These are phyloP conservation scores for Globia sparganii DNA, from an alignment of 2,888 invertebrate species.

Conservation along the genomic window DNA sequence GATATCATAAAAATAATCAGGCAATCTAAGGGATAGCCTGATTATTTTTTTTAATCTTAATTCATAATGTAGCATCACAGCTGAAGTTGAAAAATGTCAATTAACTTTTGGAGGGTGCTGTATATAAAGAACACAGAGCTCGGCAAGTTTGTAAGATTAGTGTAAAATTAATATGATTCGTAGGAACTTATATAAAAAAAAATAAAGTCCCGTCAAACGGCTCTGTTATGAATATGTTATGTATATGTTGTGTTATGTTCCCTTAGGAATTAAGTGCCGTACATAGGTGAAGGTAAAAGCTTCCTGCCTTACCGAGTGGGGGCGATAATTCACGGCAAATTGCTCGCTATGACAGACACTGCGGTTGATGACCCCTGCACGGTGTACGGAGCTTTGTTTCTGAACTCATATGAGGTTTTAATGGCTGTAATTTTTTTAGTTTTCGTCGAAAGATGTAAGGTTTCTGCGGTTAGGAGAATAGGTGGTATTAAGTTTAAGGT, in stretches of 20 bases:
- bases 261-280: conserved; percentile 11
- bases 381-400: background rate
- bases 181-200: background rate
- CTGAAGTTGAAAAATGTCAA: too few species aligned
- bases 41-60: too few species aligned
- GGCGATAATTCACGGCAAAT: conserved; percentile 73
- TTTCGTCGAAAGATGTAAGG: background rate
- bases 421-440: conserved; percentile 6
- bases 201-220: background rate
- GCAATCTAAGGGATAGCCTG: too few species aligned
- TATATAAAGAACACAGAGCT: too few species aligned
- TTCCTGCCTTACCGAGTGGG: conserved; percentile 43
- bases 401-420: conserved; percentile 6
- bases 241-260: too few species aligned
- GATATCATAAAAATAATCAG: too few species aligned
- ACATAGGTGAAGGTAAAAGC: conserved; percentile 42
- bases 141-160: too few species aligned
- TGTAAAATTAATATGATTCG: too few species aligned
- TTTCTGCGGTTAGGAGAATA: too few species aligned
- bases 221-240: background rate
- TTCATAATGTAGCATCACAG: too few species aligned
- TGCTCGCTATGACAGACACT: conserved; percentile 61
- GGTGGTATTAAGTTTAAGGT: background rate
- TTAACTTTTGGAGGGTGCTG: too few species aligned
- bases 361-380: conserved; percentile 43